Evolutionary conservation across 2,888 invertebrate species (phyloP), one percentile per base, ranked within the genome.

Genomic region (Leucoptera coffeella): DNA sequence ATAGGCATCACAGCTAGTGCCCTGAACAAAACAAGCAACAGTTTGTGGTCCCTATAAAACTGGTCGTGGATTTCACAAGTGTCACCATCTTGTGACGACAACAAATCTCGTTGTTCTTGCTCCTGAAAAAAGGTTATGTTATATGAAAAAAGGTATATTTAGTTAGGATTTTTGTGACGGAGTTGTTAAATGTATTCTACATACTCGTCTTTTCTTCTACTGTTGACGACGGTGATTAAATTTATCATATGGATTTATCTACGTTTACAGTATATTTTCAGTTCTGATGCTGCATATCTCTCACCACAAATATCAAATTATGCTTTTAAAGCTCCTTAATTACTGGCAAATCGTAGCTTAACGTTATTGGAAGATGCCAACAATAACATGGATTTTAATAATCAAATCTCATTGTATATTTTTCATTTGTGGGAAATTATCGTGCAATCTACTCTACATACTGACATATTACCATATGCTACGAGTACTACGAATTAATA

Each of bases 1-100:
- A 76, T 75, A 2, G 81, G 82, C 80, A 82, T 81, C 2, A 80
- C 80, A 1, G 77, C 81, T 21, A 82, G 51, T 1, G 71, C 75
- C 35, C 77, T 59, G 42, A 81, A 80, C 25, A 80, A 42, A 25
- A 75, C 73, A 12, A 81, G 47, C 14, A 81, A 50, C 28, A 80
- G 45, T 42, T 81, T 80, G 40, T 81, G 81, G 41, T 80, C 80
- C 26, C 77, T 61, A 39, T 80, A 81, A 51, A 81, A 81, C 43
- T 78, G 77, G 41, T 80, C 79, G 41, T 79, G 77, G 21, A 64
- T 56, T 42, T 80, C 79, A 21, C 77, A 71, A 4, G 71, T 72
- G 38, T 74, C 60, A 3, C 77, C 77, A 48, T 80, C 73, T 33
- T 71, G 61, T 1, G 75, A 74, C 27, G 73, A 71, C 8, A 79